Evolutionary conservation across 1,140 invertebrate genomes (phyloP), one percentile per base, ranked within the genome.

Genomic region (Globodera rostochiensis): DNA sequence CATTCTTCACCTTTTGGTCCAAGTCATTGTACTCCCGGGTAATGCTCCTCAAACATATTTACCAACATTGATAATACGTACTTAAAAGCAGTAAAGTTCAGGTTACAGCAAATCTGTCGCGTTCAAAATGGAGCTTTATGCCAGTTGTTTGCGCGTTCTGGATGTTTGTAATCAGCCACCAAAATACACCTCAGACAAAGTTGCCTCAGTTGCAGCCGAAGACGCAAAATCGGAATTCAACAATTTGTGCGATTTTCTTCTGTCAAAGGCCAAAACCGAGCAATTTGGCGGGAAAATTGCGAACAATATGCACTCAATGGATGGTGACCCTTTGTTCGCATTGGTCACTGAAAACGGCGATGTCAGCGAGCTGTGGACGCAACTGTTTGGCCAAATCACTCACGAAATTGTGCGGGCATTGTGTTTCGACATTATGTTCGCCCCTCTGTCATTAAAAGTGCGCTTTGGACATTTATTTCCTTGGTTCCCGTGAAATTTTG

Each of bases 81-180:
- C 9, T 19, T 21, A 9, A 1, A 57, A 36, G 13, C 36, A 4
- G 15, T 7, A 13, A 49, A 13, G 13, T 83, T 80, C n/a, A 69
- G 82, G 81, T 13, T 83, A 83, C 46, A 77, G 73, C 49, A 82
- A 83, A 74, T 83, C 77, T 36, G 60, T 83, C 64, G 49, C 69
- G 6, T 83, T 83, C 69, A 83, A 83, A 74, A 21, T 70, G 46
- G 82, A 83, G 66, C 64, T 83, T 46, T 83, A 83, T 75, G 64
- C 70, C n/a, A 64, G 82, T 47, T 81, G 80, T 73, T 47, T 83
- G 50, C 25, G 66, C 7, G 79, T 83, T 69, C 78, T 83, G 21
- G 80, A 84, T 49, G 50, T 82, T 60, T 83, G 80, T 53, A 83
- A 74, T 60, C 15, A 19, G 13, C 15, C 69, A n/a, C 13, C 57